Percentiles rank a stretch among this genome's conserved stretches.
phyloP scores from a whole-genome alignment of 1,140 invertebrate species.

The Maconellicoccus hirsutus region DNA sequence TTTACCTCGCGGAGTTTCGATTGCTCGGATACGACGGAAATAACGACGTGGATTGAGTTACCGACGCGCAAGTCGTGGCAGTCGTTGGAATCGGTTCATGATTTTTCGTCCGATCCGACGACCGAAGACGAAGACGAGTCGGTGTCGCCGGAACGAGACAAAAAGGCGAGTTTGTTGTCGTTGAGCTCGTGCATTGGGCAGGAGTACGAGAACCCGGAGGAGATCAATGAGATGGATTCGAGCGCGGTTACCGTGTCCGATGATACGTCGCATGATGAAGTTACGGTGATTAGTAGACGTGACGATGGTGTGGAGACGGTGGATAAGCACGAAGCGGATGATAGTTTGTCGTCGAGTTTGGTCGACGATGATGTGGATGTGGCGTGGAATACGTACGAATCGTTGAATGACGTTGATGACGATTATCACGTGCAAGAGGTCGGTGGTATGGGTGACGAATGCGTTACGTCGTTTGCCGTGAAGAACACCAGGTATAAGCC shows the following conservation, averaged over 20 bases:
- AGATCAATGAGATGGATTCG: not conserved
- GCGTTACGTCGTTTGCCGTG: not conserved
- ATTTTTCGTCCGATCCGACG: not conserved
- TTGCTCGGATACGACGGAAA: not conserved
- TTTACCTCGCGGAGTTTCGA: not conserved
- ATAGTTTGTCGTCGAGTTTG: not conserved
- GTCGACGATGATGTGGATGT: not conserved
- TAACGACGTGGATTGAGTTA: not conserved
- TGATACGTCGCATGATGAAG: not conserved
- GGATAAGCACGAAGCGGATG: not conserved
- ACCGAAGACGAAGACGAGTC: conserved; percentile 1
- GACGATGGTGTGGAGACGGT: not conserved
- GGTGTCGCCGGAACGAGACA: not conserved
- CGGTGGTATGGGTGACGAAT: not conserved
- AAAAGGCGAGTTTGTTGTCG: not conserved
- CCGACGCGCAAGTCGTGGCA: not conserved
- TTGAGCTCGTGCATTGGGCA: not conserved
- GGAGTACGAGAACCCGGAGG: not conserved
- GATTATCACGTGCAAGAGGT: not conserved
- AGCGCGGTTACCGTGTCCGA: not conserved
- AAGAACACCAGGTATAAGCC: not conserved
- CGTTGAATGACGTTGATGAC: not conserved
- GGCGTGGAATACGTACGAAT: not conserved
- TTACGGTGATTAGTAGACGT: not conserved
- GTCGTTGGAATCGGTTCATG: not conserved